Conservation (phyloP, 1,140 invertebrate species). For the Oryctes rhinoceros region DNA sequence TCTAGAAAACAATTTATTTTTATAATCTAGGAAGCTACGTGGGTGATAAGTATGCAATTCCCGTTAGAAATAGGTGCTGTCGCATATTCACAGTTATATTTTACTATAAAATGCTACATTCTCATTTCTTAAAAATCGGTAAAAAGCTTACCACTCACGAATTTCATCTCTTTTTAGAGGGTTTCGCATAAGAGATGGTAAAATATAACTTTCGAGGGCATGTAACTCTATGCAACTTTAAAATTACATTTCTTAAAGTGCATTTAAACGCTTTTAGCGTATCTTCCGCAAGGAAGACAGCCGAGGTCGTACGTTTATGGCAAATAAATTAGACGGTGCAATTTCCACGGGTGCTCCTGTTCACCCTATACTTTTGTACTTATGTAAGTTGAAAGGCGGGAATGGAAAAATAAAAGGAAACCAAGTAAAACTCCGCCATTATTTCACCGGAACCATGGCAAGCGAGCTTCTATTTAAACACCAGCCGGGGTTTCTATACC, state of each 20-base stretch:
- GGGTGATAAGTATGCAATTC: not conserved
- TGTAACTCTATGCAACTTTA: not conserved
- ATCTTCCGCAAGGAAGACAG: not conserved
- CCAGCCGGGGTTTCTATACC: not conserved
- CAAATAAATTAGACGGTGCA: slow-evolving; percentile 1
- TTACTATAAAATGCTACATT: not conserved
- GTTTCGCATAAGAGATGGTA: too few relatives aligned
- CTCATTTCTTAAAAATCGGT: too few relatives aligned
- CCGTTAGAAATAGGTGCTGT: too few relatives aligned
- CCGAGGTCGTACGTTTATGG: not conserved
- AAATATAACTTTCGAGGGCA: not conserved
- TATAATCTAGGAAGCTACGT: not conserved
- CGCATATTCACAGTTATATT: too few relatives aligned
- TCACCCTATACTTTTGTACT: not conserved
- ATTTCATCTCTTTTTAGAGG: too few relatives aligned
- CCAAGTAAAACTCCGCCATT: not conserved
- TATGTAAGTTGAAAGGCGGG: slow-evolving; percentile 1
- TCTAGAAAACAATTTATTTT: too few relatives aligned
- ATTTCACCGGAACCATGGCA: slow-evolving; percentile 3
- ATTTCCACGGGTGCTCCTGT: not conserved
- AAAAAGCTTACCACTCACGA: too few relatives aligned
- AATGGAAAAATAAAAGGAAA: slow-evolving; percentile 5
- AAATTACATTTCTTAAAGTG: slow-evolving; percentile 10
- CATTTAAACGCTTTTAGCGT: slow-evolving; percentile 9
- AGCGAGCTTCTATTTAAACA: not conserved